Percentiles rank a stretch among this genome's conserved stretches.
These are phyloP conservation scores for Oncopodura yosiiana DNA, from an alignment of 1,140 invertebrate species.

Conservation along the genomic window DNA sequence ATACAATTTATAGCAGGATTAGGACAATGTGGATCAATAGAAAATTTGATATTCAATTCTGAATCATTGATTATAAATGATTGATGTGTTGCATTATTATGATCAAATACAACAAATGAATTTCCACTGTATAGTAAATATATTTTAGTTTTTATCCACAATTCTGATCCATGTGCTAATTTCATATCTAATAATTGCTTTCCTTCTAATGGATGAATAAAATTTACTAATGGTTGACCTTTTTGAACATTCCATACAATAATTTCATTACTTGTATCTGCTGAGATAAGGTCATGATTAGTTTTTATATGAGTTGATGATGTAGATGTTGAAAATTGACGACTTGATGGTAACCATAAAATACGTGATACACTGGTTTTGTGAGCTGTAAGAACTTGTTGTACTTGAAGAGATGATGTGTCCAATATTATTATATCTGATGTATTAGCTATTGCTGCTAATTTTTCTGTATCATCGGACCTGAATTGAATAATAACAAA, in stretches of 20 bases:
- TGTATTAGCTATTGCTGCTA: constrained; percentile 15
- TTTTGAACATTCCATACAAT: constrained; percentile 30
- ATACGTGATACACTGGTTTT: constrained; percentile 18
- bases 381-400: constrained; percentile 12
- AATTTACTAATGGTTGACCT: constrained; percentile 12
- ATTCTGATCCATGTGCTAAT: constrained; percentile 24
- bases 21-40: constrained; percentile 10
- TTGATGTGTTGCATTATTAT: constrained; percentile 1
- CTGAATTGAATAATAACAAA: background rate
- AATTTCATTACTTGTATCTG: constrained; percentile 15
- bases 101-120: constrained; percentile 29
- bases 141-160: constrained; percentile 26
- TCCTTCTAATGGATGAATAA: constrained; percentile 21
- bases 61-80: constrained; percentile 15
- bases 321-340: constrained; percentile 19
- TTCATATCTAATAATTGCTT: constrained; percentile 20
- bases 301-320: constrained; percentile 11
- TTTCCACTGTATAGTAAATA: constrained; percentile 28
- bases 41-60: constrained; percentile 15
- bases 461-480: background rate
- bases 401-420: constrained; percentile 6
- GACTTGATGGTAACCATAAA: constrained; percentile 23
- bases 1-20: constrained; percentile 12
- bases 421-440: constrained; percentile 30
- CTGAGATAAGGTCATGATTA: constrained; percentile 22